These are phyloP conservation scores for Brenthis hecate DNA, from an alignment of 2,888 invertebrate genomes.

Conservation along the genomic window DNA sequence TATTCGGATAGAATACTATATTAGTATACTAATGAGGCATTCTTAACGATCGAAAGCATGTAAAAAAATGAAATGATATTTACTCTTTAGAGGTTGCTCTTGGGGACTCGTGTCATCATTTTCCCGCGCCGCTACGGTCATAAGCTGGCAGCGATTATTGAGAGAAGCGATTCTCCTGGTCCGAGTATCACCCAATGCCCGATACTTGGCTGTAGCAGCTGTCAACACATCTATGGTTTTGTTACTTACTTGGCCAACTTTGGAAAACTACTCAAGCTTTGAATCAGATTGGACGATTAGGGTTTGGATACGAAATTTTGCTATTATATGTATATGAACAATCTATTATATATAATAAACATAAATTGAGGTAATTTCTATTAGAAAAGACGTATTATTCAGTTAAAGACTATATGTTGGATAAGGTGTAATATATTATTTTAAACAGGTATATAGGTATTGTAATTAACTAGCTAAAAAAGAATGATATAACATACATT, in stretches of 20 bases:
- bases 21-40: no score
- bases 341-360: no score
- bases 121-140: conserved; percentile 43
- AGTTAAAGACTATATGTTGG: no score
- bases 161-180: conserved; percentile 48
- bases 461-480: no score
- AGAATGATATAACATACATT: no score
- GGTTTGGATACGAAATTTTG: conserved; percentile 44
- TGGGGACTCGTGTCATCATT: conserved; percentile 54
- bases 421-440: no score
- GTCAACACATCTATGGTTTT: conserved; percentile 50
- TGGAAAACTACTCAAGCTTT: conserved; percentile 49
- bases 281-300: conserved; percentile 56
- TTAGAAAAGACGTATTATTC: no score
- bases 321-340: no score
- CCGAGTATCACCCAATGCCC: conserved; percentile 66
- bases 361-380: no score
- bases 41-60: not conserved
- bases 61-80: not conserved
- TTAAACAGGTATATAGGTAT: no score
- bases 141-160: conserved; percentile 43
- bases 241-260: conserved; percentile 61
- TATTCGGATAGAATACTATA: no score
- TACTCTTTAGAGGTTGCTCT: conserved; percentile 62
- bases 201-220: conserved; percentile 56